Base-by-base conservation (phyloP, 2,888 invertebrate genomes). In the Parthenolecanium corni region DNA sequence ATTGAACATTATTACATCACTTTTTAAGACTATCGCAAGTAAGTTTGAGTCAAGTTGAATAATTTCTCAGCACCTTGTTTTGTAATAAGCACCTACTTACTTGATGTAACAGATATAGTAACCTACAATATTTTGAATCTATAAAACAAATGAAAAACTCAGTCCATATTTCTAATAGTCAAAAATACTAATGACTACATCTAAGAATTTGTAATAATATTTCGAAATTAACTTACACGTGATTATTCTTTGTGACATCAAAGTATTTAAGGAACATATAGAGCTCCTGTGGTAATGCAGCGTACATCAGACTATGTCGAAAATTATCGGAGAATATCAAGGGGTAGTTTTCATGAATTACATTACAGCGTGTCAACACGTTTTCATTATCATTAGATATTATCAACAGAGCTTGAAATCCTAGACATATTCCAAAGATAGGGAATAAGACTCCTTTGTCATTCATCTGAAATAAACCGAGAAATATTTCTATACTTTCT, bases 361-460 rank as follows among this genome's bases (percentile, higher is more conserved):
- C 25, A 24, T 44, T 24, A 24, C 56, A 56, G 21, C 44, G 56
- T 6, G 18, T 42, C 42, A 42, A 42, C 11, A 56, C 5, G 2
- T 18, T 11, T n/a, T 21, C 40, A 25, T 56, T 40, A 44, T 56
- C 5, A 16, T 56, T 56, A 16, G 23, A 14, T 9, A 56, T 20
- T 65, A 82, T 82, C 12, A 84, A 78, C 49, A 90, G 72, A 23
- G 89, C 76, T 71, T 95, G 88, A 74, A 91, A 89, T 24, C 94
- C 94, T 25, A 92, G 78, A 70, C 94, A 94, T 1, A 85, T 91
- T 0, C 90, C 93, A 79, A 88, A 87, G 52, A 95, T 72, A 0
- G 94, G 94, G 72, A 91, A 90, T 71, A 84, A 83, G 62, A 82
- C 80, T 1, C 85, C 86, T 1, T 76, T 73, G 1, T 82, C 75